Conservation (phyloP, 1,140 invertebrate genomes). For the Papilio glaucus region DNA sequence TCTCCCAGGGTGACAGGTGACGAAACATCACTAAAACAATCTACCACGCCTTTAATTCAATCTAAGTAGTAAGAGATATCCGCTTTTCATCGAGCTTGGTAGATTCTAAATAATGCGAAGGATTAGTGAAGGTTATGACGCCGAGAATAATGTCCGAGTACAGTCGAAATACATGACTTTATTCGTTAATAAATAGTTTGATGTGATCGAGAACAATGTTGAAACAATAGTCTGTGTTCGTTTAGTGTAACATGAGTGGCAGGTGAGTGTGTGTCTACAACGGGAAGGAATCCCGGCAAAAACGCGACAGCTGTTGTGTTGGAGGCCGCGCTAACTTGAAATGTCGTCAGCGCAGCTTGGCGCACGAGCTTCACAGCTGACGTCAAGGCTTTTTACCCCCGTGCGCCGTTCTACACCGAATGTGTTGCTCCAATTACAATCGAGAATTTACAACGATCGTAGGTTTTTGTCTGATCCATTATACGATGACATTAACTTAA, state of each 20-base stretch:
- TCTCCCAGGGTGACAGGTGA: too few relatives aligned
- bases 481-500: not conserved
- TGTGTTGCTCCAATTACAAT: not conserved
- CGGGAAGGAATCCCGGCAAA: conserved; percentile 1
- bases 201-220: too few relatives aligned
- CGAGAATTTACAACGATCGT: not conserved
- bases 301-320: not conserved
- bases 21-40: too few relatives aligned
- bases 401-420: not conserved
- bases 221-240: too few relatives aligned
- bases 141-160: too few relatives aligned
- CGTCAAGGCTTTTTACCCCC: not conserved
- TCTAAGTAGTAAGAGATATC: too few relatives aligned
- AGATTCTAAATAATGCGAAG: too few relatives aligned
- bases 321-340: not conserved
- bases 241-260: not conserved
- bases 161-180: too few relatives aligned
- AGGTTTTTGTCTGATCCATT: not conserved
- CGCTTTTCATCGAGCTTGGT: too few relatives aligned
- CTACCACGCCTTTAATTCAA: too few relatives aligned
- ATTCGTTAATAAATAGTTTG: too few relatives aligned
- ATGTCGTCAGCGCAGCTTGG: conserved; percentile 8
- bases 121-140: too few relatives aligned
- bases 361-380: conserved; percentile 12
- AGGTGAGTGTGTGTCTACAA: not conserved